These are phyloP conservation scores for Chamaea fasciata DNA, from an alignment of 2,113 vertebrate species.

Conservation along the genomic window DNA sequence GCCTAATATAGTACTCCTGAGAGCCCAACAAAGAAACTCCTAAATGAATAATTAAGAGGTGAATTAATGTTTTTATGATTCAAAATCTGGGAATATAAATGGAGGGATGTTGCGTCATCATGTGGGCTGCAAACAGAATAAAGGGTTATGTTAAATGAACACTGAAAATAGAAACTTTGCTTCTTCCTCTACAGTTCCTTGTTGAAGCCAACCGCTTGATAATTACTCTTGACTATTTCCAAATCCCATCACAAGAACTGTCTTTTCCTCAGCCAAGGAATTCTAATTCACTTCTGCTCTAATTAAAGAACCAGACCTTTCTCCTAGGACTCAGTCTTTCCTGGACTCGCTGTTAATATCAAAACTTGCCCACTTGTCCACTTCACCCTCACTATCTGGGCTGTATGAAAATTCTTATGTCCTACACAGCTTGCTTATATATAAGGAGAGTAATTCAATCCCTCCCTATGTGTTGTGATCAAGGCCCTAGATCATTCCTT, in stretches of 20 bases:
- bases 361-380: neutral
- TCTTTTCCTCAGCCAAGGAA: constrained; percentile 49
- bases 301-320: constrained; percentile 39
- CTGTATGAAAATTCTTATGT: neutral
- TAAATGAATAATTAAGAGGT: constrained; percentile 67
- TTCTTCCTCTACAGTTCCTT: constrained; percentile 52
- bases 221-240: constrained; percentile 59
- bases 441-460: constrained; percentile 10
- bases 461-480: constrained; percentile 34
- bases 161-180: constrained; percentile 72
- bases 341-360: neutral
- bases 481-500: constrained; percentile 44
- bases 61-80: constrained; percentile 63
- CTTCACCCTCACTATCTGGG: neutral
- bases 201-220: constrained; percentile 53
- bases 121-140: constrained; percentile 70
- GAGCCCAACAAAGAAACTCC: constrained; percentile 57
- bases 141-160: constrained; percentile 69
- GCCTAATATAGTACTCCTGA: constrained; percentile 56
- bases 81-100: constrained; percentile 65
- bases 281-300: constrained; percentile 34
- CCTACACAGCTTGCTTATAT: neutral
- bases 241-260: constrained; percentile 63
- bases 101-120: constrained; percentile 62
- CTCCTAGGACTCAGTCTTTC: neutral